These are phyloP conservation scores for Eupithecia vulgata DNA, from an alignment of 2,888 invertebrate species.

Conservation along the genomic window DNA sequence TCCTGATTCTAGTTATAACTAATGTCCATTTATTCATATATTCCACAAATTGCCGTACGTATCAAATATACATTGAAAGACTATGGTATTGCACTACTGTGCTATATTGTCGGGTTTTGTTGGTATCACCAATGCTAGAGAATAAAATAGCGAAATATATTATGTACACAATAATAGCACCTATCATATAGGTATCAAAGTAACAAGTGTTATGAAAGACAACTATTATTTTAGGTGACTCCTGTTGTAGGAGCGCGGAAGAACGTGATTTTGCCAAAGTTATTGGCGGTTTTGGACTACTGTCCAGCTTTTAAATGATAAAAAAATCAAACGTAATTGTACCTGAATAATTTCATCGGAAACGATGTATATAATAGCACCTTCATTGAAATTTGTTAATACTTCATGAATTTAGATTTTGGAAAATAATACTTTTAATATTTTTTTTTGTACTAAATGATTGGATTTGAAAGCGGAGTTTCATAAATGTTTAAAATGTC, in stretches of 20 bases:
- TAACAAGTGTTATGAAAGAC: conserved; percentile 52
- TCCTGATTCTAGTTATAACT: background rate
- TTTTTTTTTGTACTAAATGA: conserved; percentile 80
- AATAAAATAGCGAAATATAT: background rate
- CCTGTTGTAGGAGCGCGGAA: conserved; percentile 71
- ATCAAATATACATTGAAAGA: conserved; percentile 32
- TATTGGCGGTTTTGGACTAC: conserved; percentile 42
- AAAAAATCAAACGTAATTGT: conserved; percentile 57
- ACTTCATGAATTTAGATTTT: conserved; percentile 79
- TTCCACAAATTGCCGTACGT: conserved; percentile 34
- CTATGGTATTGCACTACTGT: conserved; percentile 22
- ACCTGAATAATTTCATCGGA: conserved; percentile 54
- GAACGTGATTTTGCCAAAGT: conserved; percentile 72
- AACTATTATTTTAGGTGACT: conserved; percentile 60
- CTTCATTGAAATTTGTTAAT: conserved; percentile 73
- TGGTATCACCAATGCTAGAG: conserved; percentile 17
- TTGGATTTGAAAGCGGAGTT: conserved; percentile 66
- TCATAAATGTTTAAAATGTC: conserved; percentile 50
- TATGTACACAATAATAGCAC: conserved; percentile 27
- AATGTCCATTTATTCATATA: conserved; percentile 31
- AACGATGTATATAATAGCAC: conserved; percentile 63
- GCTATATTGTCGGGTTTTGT: conserved; percentile 32
- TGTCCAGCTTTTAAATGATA: conserved; percentile 29
- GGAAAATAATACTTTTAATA: conserved; percentile 82
- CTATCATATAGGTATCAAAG: conserved; percentile 44